Base-by-base conservation (phyloP, 1,140 invertebrate genomes). In the Phymorhynchus buccinoides region DNA sequence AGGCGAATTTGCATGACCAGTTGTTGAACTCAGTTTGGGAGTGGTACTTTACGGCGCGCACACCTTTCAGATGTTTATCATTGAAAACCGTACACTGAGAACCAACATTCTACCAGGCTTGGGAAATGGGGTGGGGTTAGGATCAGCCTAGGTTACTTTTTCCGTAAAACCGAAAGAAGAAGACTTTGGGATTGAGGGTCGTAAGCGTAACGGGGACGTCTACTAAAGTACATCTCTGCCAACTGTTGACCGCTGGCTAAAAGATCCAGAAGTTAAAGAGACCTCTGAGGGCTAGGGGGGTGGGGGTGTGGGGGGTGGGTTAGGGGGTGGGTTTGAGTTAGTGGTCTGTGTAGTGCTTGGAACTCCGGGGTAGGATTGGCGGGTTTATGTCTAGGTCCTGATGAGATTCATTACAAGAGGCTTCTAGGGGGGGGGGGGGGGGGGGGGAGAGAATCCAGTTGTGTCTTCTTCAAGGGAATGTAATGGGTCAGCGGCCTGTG, bases 1-100 rank as follows among this genome's bases (percentile, higher is more conserved):
- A 18, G 44, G 18, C 7, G 32, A 14, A 75, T 75, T 75, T 75
- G 71, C 71, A 75, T 75, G 71, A 75, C 73, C 35, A 75, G 73
- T 41, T 75, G 73, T 37, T 39, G 73, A 41, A 75, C 37, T 71
- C 41, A 39, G 14, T 75, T 35, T 7, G 1, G 73, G 56, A 62
- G 56, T 22, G 56, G 56, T 14, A 62, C n/a, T n/a, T n/a, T n/a
- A n/a, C n/a, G n/a, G n/a, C n/a, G n/a, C n/a, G n/a, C n/a, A n/a
- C n/a, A n/a, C n/a, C n/a, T n/a, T n/a, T n/a, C n/a, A n/a, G n/a
- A n/a, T n/a, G n/a, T n/a, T n/a, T n/a, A n/a, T n/a, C n/a, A n/a
- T n/a, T n/a, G n/a, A n/a, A n/a, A n/a, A n/a, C n/a, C n/a, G n/a
- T n/a, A n/a, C n/a, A n/a, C n/a, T n/a, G n/a, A n/a, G n/a, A n/a